A percentile compares a stretch with the other conserved stretches of the same genome.
Evolutionary conservation across 2,113 vertebrate genomes (phyloP).

Genomic region (Puma concolor): DNA sequence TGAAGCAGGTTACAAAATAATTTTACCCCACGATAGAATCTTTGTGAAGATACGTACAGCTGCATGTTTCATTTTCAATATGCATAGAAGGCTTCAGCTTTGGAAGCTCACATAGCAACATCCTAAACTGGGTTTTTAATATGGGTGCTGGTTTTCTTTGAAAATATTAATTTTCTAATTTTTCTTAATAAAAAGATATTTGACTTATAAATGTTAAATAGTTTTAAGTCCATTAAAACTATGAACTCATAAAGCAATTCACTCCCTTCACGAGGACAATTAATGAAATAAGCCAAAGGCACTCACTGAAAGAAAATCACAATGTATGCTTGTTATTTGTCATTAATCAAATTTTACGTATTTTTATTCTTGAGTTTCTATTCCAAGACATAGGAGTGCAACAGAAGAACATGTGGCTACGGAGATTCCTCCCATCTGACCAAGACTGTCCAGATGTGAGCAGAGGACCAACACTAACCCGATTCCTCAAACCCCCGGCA

Average conservation of each 20-base stretch:
- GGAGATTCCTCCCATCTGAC: neutral
- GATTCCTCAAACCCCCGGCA: neutral
- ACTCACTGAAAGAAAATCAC: neutral
- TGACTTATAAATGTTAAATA: neutral
- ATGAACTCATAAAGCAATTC: neutral
- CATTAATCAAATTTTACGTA: neutral
- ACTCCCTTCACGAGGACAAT: neutral
- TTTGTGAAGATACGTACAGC: neutral
- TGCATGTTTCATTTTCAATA: neutral
- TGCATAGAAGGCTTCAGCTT: neutral
- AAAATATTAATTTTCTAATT: neutral
- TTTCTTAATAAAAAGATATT: neutral
- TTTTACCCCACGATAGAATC: neutral
- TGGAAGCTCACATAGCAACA: neutral
- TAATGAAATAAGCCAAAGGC: conserved; percentile 4
- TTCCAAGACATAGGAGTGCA: neutral
- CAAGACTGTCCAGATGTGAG: neutral
- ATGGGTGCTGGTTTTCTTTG: neutral
- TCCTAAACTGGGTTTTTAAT: neutral
- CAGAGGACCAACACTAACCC: neutral
- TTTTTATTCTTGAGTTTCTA: neutral
- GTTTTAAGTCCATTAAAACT: neutral
- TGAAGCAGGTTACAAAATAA: neutral
- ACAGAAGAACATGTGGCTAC: neutral
- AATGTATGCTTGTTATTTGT: neutral